phyloP scores from a whole-genome alignment of 2,113 vertebrate genomes.

The Xyrauchen texanus region DNA sequence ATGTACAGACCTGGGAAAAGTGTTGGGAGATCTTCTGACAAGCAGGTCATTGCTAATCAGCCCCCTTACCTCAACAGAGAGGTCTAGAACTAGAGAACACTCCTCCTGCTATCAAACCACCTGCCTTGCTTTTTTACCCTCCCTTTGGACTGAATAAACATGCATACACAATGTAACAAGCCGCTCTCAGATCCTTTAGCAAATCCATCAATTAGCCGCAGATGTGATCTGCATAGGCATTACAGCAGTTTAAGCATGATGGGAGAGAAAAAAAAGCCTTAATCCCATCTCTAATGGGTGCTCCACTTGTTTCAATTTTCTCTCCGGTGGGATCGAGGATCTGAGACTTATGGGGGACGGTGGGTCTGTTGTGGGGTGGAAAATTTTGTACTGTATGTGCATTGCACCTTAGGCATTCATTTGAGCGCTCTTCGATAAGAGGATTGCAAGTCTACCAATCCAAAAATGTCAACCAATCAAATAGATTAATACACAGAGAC shows the following conservation, averaged over 20 bases:
- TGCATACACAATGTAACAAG: conserved; percentile 61
- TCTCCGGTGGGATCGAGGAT: conserved; percentile 56
- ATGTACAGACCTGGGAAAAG: conserved; percentile 56
- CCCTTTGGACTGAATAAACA: conserved; percentile 65
- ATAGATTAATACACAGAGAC: conserved; percentile 25
- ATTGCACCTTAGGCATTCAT: conserved; percentile 37
- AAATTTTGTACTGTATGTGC: conserved; percentile 22
- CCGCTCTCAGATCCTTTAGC: conserved; percentile 69
- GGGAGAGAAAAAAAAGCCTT: conserved; percentile 64
- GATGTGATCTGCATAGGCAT: conserved; percentile 79
- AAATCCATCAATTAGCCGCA: conserved; percentile 80
- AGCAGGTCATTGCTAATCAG: conserved; percentile 59
- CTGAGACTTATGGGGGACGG: conserved; percentile 42
- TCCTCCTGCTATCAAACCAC: no score
- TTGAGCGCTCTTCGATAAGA: conserved; percentile 20
- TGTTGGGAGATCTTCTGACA: conserved; percentile 60
- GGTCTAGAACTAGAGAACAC: no score
- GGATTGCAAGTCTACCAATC: conserved; percentile 21
- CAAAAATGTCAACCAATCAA: conserved; percentile 21
- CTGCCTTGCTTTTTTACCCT: not conserved
- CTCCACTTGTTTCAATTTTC: conserved; percentile 63
- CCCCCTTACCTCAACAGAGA: conserved; percentile 47
- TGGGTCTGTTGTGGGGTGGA: not conserved
- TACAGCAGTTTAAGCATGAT: conserved; percentile 72
- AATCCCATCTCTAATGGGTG: conserved; percentile 71